Evolutionary conservation across 1,140 invertebrate species (phyloP).

Genomic region (Oscheius sp.): DNA sequence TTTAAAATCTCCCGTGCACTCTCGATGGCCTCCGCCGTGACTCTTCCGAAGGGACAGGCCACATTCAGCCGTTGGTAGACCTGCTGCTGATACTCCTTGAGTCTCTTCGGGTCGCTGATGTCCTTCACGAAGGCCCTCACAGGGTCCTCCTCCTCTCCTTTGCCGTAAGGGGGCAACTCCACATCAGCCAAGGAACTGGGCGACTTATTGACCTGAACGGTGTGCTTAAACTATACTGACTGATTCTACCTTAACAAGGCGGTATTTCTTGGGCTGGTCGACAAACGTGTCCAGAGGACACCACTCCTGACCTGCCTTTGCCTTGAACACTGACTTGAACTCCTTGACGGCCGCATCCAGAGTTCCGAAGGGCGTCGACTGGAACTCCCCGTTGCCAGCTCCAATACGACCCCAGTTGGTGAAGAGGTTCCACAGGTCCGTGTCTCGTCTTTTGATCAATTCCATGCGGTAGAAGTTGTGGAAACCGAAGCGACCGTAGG

Average conservation of each 20-base stretch:
- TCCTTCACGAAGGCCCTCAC: slow-evolving; percentile 11
- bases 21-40: slow-evolving; percentile 59
- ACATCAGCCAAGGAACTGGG: slow-evolving; percentile 50
- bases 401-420: slow-evolving; percentile 68
- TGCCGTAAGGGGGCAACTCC: slow-evolving; percentile 18
- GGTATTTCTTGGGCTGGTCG: slow-evolving; percentile 63
- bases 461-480: slow-evolving; percentile 69
- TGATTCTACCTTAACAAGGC: slow-evolving; percentile 61
- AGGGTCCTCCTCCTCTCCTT: slow-evolving; percentile 12
- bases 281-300: slow-evolving; percentile 61
- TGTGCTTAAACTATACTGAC: not conserved
- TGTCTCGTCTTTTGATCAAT: slow-evolving; percentile 63
- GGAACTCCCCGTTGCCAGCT: slow-evolving; percentile 45
- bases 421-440: slow-evolving; percentile 65
- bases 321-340: slow-evolving; percentile 66
- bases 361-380: slow-evolving; percentile 51
- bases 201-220: slow-evolving; percentile 30
- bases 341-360: slow-evolving; percentile 63
- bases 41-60: slow-evolving; percentile 58
- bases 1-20: slow-evolving; percentile 55
- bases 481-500: slow-evolving; percentile 62
- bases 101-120: slow-evolving; percentile 17
- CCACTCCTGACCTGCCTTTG: slow-evolving; percentile 67
- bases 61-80: not conserved
- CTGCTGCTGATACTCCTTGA: slow-evolving; percentile 10